Percentiles rank a stretch among this genome's conserved stretches.
Conservation (phyloP, 1,140 invertebrate species). For the Drosophila varians region DNA sequence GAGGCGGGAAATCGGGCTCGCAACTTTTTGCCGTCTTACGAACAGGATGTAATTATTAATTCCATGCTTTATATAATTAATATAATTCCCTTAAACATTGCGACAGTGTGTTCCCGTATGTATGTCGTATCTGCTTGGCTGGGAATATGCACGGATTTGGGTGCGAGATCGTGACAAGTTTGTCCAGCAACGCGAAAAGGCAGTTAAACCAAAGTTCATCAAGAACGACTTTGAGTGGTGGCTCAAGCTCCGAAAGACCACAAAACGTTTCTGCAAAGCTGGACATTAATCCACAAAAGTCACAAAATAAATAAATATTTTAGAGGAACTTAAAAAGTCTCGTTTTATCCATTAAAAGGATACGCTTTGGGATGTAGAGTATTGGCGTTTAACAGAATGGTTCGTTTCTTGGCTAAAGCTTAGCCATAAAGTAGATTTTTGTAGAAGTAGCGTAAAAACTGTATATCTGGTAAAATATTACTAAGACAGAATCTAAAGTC, state of each 20-base stretch:
- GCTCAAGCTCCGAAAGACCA: conserved; percentile 53
- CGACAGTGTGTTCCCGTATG: conserved; percentile 22
- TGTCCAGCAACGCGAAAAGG: conserved; percentile 6
- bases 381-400: not conserved
- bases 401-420: not conserved
- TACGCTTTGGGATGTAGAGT: not conserved
- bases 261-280: conserved; percentile 43
- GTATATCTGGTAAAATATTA: too few relatives aligned
- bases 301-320: not conserved
- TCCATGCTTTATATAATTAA: not conserved
- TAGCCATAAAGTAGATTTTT: too few relatives aligned
- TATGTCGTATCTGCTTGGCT: conserved; percentile 41
- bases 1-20: conserved; percentile 26
- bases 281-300: not conserved
- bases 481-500: too few relatives aligned
- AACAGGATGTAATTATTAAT: conserved; percentile 36
- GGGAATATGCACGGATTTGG: conserved; percentile 69
- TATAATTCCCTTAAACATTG: not conserved
- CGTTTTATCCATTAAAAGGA: not conserved
- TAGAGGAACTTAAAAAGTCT: not conserved
- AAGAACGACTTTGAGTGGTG: conserved; percentile 70
- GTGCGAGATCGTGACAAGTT: conserved; percentile 49
- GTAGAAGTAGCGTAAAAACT: too few relatives aligned
- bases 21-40: conserved; percentile 37
- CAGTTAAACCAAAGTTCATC: conserved; percentile 41